phyloP scores from a whole-genome alignment of 64 coral and sea anemone genomes.

The Pocillopora verrucosa region DNA sequence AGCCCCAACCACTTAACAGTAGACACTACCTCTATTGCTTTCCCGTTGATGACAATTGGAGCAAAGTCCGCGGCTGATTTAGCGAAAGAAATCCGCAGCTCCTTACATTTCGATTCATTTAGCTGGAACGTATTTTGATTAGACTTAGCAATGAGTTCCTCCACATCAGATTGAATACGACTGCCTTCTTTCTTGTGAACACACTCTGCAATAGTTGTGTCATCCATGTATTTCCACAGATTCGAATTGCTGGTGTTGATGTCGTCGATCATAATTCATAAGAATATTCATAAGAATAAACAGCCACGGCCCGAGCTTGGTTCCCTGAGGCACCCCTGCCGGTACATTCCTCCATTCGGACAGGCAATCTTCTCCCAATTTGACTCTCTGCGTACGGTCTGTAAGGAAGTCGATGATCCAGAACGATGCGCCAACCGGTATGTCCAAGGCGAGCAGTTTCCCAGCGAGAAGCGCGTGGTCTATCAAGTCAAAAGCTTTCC shows the following conservation, averaged over 20 bases:
- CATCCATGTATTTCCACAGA: no score
- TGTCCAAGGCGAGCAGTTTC: slow-evolving; percentile 26
- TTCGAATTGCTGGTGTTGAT: no score
- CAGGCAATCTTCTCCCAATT: slow-evolving; percentile 24
- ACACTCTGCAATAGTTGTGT: no score
- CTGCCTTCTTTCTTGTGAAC: no score
- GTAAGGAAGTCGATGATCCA: slow-evolving; percentile 41
- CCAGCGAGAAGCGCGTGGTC: background rate
- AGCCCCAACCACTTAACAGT: slow-evolving; percentile 30
- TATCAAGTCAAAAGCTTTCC: background rate
- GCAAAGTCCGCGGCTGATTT: slow-evolving; percentile 19
- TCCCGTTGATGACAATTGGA: slow-evolving; percentile 41
- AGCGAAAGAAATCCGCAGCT: slow-evolving; percentile 21
- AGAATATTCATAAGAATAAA: slow-evolving; percentile 20
- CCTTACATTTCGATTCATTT: slow-evolving; percentile 34
- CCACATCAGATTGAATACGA: no score
- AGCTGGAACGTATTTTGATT: background rate
- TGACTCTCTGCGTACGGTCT: slow-evolving; percentile 35
- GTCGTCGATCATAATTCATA: no score
- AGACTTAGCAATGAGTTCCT: no score
- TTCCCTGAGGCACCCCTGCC: slow-evolving; percentile 31
- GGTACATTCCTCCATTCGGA: slow-evolving; percentile 33
- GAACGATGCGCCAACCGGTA: slow-evolving; percentile 33
- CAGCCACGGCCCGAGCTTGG: slow-evolving; percentile 37
- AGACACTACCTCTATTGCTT: slow-evolving; percentile 36